Percentiles rank a stretch among this genome's conserved stretches.
Evolutionary conservation across 2,113 vertebrate genomes (phyloP).

Genomic region (Crypturellus undulatus): DNA sequence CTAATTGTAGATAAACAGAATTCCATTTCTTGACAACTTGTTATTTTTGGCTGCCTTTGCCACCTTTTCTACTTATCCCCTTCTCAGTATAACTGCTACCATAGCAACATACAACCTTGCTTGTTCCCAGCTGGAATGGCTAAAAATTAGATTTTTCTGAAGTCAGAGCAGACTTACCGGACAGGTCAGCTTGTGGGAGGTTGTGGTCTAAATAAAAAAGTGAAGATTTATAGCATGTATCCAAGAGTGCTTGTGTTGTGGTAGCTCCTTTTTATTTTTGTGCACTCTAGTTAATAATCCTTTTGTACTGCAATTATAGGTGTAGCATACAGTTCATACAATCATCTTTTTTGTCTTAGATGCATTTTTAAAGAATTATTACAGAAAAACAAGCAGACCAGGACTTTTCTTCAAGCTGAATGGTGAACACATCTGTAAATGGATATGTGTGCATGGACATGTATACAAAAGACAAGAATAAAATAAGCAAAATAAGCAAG

Average conservation of each 20-base stretch:
- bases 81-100: not conserved
- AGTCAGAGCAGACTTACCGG: not conserved
- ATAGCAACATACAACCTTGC: constrained; percentile 1
- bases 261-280: not conserved
- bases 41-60: not conserved
- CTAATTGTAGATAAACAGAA: not conserved
- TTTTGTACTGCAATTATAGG: not conserved
- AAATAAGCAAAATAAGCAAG: not conserved
- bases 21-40: not conserved
- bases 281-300: not conserved
- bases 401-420: not conserved
- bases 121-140: not conserved
- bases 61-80: not conserved
- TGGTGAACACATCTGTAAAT: not conserved
- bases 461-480: not conserved
- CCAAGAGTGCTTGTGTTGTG: not conserved
- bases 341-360: not conserved
- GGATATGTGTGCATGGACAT: not conserved
- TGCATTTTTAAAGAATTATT: not conserved
- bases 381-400: not conserved
- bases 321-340: not conserved
- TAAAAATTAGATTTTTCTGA: not conserved
- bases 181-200: not conserved
- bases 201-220: not conserved
- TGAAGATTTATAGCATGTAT: not conserved